Evolutionary conservation across 2,888 invertebrate genomes (phyloP).

Genomic region (Eurytoma californica): DNA sequence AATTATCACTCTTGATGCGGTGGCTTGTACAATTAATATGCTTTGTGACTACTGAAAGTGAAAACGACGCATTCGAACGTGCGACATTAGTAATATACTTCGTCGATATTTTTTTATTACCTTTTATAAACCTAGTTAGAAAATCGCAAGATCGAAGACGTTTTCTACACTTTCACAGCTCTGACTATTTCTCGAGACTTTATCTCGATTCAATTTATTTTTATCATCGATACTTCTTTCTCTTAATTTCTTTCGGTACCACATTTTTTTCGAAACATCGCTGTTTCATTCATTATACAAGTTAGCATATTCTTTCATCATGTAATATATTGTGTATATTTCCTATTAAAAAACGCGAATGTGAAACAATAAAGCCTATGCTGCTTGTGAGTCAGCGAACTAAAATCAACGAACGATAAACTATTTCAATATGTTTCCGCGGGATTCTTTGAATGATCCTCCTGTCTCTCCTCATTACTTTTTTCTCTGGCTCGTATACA

Average conservation of each 20-base stretch:
- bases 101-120: slow-evolving; percentile 30
- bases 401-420: slow-evolving; percentile 56
- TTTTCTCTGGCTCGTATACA: slow-evolving; percentile 39
- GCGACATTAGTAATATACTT: slow-evolving; percentile 37
- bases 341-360: slow-evolving; percentile 50
- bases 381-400: slow-evolving; percentile 48
- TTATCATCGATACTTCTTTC: slow-evolving; percentile 33
- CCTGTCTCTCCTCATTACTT: slow-evolving; percentile 47
- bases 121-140: slow-evolving; percentile 41
- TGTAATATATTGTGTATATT: slow-evolving; percentile 51
- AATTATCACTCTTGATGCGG: slow-evolving; percentile 72
- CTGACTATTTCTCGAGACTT: slow-evolving; percentile 53
- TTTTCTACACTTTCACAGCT: slow-evolving; percentile 52
- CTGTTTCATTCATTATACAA: slow-evolving; percentile 33
- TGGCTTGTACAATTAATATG: slow-evolving; percentile 63
- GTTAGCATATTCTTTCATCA: slow-evolving; percentile 36
- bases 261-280: slow-evolving; percentile 39
- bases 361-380: slow-evolving; percentile 53
- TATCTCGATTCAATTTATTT: slow-evolving; percentile 44
- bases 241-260: slow-evolving; percentile 51
- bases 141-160: slow-evolving; percentile 46
- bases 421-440: slow-evolving; percentile 48
- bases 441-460: slow-evolving; percentile 52
- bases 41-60: slow-evolving; percentile 56
- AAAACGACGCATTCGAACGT: slow-evolving; percentile 51